These are phyloP conservation scores for Phrynocephalus versicolor DNA, from an alignment of 2,113 vertebrate genomes.

Conservation along the genomic window DNA sequence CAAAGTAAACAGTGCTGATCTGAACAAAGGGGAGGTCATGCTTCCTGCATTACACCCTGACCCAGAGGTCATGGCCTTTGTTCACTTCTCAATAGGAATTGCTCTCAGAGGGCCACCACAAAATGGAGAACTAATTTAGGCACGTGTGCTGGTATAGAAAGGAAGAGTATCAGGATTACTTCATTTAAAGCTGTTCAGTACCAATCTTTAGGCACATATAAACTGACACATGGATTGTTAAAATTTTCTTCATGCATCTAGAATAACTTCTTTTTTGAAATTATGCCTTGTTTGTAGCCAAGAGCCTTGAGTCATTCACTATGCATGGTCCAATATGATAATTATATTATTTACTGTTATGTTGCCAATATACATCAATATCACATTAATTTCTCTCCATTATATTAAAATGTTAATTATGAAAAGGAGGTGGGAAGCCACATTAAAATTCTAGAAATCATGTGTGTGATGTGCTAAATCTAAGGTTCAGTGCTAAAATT, in stretches of 20 bases:
- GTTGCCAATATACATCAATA: neutral
- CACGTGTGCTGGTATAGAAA: constrained; percentile 82
- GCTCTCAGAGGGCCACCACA: constrained; percentile 84
- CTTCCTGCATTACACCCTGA: constrained; percentile 88
- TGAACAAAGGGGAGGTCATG: constrained; percentile 82
- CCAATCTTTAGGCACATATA: neutral
- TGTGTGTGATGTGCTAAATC: neutral
- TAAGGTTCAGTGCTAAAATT: neutral
- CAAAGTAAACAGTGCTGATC: constrained; percentile 87
- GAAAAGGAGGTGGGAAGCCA: neutral
- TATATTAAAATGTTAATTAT: neutral
- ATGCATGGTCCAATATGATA: too few species aligned
- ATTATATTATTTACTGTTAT: too few species aligned
- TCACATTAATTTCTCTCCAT: neutral
- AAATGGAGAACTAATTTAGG: constrained; percentile 90
- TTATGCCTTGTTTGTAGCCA: neutral
- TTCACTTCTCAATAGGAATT: constrained; percentile 83
- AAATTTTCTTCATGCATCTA: constrained; percentile 7
- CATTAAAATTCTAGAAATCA: neutral
- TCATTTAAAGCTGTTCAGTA: neutral
- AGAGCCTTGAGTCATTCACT: constrained; percentile 31
- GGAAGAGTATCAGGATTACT: constrained; percentile 64
- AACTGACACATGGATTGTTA: constrained; percentile 5
- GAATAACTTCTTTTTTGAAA: neutral
- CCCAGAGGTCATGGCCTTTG: constrained; percentile 88